These are phyloP conservation scores for Sakesphorus luctuosus DNA, from an alignment of 2,113 vertebrate species.

Conservation along the genomic window DNA sequence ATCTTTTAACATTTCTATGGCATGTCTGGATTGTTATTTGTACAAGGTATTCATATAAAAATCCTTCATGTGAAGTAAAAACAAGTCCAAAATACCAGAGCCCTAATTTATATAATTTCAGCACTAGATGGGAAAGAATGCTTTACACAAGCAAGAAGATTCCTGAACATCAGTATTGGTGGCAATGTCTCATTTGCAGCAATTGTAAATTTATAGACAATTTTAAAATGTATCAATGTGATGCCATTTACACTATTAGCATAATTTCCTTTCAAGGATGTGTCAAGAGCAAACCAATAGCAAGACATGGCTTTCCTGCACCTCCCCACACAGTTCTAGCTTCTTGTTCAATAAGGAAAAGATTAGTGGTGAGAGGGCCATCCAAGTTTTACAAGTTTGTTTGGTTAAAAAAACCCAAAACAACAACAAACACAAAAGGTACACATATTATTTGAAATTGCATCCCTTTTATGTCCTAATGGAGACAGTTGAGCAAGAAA, in stretches of 20 bases:
- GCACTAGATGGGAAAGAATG: not conserved
- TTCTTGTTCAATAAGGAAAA: not conserved
- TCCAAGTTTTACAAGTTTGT: not conserved
- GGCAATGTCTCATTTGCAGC: not conserved
- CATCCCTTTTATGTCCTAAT: not conserved
- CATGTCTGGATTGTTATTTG: not conserved
- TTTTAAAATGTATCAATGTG: not conserved
- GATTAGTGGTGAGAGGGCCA: not conserved
- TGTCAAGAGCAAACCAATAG: not conserved
- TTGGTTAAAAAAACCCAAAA: not conserved
- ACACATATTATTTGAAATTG: not conserved
- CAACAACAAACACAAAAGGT: not conserved
- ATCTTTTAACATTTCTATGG: not conserved
- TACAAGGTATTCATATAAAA: not conserved
- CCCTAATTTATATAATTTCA: not conserved
- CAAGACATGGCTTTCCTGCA: not conserved
- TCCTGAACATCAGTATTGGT: not conserved
- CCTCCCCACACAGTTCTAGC: not conserved
- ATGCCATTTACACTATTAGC: not conserved
- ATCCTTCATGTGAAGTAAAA: not conserved
- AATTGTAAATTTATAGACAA: not conserved
- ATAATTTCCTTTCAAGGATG: not conserved
- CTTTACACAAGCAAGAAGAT: not conserved
- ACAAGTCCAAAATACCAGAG: not conserved
- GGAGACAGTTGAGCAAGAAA: not conserved